These are phyloP conservation scores for Lasioglossum figueresi DNA, from an alignment of 2,888 invertebrate genomes.

Conservation along the genomic window DNA sequence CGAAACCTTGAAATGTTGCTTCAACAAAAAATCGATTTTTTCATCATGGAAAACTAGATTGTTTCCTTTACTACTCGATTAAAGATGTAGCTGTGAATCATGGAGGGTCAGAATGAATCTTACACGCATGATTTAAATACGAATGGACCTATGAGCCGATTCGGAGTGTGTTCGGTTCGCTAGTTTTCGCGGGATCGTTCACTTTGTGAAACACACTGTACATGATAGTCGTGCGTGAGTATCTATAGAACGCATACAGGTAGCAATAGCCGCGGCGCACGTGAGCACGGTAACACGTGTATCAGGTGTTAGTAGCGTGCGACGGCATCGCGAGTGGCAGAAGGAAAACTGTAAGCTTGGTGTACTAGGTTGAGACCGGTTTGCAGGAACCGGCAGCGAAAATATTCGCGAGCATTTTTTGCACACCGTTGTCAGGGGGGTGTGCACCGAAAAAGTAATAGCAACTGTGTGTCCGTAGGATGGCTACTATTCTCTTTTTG, in stretches of 20 bases:
- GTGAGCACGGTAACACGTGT: constrained; percentile 54
- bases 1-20: neutral
- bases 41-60: too few species aligned
- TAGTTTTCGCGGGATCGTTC: neutral
- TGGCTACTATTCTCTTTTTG: neutral
- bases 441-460: neutral
- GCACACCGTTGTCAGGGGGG: neutral
- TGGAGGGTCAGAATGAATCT: too few species aligned
- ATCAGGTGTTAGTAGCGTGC: constrained; percentile 18
- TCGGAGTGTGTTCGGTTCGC: too few species aligned
- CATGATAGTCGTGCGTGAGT: constrained; percentile 1
- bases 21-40: too few species aligned
- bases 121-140: too few species aligned
- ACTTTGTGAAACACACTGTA: neutral
- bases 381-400: constrained; percentile 12
- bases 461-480: neutral
- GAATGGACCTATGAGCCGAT: too few species aligned
- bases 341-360: neutral
- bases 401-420: neutral
- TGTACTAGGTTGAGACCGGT: constrained; percentile 21
- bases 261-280: constrained; percentile 37
- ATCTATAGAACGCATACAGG: constrained; percentile 23
- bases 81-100: too few species aligned
- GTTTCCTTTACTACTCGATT: too few species aligned
- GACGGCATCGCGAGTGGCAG: neutral